phyloP scores from a whole-genome alignment of 2,113 vertebrate species.

The Hassar affinis region DNA sequence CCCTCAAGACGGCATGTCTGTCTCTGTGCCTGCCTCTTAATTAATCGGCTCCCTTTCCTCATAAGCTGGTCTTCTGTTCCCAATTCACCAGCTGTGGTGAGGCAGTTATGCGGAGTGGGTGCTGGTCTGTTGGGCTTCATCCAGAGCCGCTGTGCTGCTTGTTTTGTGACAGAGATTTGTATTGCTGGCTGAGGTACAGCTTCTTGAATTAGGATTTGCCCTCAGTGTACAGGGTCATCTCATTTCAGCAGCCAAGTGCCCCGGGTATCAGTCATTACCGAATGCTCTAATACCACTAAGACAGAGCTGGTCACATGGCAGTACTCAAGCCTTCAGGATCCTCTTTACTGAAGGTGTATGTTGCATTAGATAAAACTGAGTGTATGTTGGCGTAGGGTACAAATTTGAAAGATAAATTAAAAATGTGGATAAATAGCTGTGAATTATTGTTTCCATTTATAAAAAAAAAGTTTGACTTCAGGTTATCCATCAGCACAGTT shows the following conservation, averaged over 20 bases:
- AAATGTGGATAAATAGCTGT: neutral
- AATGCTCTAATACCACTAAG: constrained; percentile 18
- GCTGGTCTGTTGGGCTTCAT: constrained; percentile 4
- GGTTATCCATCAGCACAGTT: neutral
- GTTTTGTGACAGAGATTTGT: constrained; percentile 32
- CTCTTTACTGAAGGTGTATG: constrained; percentile 5
- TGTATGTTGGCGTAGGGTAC: neutral
- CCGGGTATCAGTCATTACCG: constrained; percentile 27
- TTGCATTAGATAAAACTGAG: constrained; percentile 38
- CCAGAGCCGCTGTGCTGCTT: constrained; percentile 22
- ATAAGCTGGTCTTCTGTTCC: neutral
- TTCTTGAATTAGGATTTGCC: constrained; percentile 6
- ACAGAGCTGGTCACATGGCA: constrained; percentile 26
- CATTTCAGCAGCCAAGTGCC: constrained; percentile 13
- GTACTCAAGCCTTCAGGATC: constrained; percentile 2
- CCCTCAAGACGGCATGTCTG: constrained; percentile 13
- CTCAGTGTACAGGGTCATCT: constrained; percentile 19
- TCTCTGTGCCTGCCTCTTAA: constrained; percentile 20
- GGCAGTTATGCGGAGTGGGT: constrained; percentile 3
- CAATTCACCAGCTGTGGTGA: constrained; percentile 2
- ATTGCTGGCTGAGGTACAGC: constrained; percentile 23
- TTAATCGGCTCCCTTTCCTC: constrained; percentile 27
- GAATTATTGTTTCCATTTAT: neutral
- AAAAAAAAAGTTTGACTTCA: neutral
- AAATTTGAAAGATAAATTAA: neutral